phyloP scores from a whole-genome alignment of 1,140 invertebrate genomes.

The Caenorhabditis brenneri region DNA sequence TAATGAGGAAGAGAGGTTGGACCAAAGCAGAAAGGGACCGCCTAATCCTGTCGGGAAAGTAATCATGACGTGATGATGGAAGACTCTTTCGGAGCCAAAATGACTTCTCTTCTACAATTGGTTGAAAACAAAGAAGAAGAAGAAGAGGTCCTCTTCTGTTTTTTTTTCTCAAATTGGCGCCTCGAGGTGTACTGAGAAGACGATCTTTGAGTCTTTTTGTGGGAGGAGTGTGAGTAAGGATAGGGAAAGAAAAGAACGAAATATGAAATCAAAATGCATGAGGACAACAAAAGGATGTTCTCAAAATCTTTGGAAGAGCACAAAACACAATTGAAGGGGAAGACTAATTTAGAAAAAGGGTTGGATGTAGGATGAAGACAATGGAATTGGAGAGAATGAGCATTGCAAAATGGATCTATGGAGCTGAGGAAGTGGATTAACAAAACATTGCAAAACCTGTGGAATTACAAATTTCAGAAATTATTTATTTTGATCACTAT shows the following conservation, averaged over 20 bases:
- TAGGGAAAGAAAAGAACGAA: not conserved
- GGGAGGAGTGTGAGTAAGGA: not conserved
- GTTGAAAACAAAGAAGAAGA: not conserved
- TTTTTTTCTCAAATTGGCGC: not conserved
- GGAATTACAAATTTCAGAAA: no score
- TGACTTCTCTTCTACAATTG: not conserved
- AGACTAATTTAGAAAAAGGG: no score
- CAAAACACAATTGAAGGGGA: not conserved
- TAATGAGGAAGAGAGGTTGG: not conserved
- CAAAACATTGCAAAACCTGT: no score
- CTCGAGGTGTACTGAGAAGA: not conserved
- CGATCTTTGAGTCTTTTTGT: not conserved
- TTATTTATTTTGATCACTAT: no score
- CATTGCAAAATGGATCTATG: no score
- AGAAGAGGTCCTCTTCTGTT: not conserved
- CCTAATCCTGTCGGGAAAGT: conserved; percentile 27
- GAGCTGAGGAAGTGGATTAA: no score
- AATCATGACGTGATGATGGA: conserved; percentile 37
- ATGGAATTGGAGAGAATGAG: no score
- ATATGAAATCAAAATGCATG: conserved; percentile 1
- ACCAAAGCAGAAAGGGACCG: not conserved
- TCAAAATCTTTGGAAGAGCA: not conserved
- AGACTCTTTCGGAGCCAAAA: not conserved
- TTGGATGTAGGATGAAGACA: no score
- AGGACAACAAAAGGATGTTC: conserved; percentile 10